phyloP scores from a whole-genome alignment of 2,888 invertebrate species.

The Hedychridium roseum region DNA sequence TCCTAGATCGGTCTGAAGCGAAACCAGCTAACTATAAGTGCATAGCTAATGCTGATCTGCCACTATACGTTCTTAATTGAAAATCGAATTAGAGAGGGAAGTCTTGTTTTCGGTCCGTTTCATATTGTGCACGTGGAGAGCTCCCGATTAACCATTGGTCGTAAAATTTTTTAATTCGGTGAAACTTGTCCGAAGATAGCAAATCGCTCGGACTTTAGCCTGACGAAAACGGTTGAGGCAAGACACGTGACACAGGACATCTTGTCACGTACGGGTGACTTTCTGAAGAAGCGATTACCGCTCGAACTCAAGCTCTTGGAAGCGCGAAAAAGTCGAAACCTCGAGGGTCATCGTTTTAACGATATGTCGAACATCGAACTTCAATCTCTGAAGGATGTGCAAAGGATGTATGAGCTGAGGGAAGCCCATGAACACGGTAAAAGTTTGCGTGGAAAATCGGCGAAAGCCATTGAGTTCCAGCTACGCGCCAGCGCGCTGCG shows the following conservation, averaged over 20 bases:
- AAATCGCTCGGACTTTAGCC: conserved; percentile 71
- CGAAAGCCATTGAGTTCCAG: conserved; percentile 72
- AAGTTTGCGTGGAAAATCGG: conserved; percentile 77
- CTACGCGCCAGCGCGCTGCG: conserved; percentile 61
- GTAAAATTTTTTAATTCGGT: too few species aligned
- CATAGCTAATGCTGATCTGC: too few species aligned
- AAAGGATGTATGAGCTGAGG: conserved; percentile 43
- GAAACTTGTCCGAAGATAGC: conserved; percentile 60
- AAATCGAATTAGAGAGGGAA: too few species aligned
- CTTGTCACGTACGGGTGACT: conserved; percentile 47
- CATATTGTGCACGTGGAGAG: too few species aligned
- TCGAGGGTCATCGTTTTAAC: conserved; percentile 26
- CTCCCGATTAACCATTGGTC: too few species aligned
- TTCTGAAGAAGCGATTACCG: conserved; percentile 6
- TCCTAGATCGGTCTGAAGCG: too few species aligned
- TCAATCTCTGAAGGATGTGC: conserved; percentile 49
- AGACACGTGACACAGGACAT: conserved; percentile 73
- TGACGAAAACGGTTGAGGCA: conserved; percentile 71
- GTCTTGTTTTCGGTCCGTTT: too few species aligned
- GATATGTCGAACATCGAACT: conserved; percentile 46
- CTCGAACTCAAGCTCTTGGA: conserved; percentile 12
- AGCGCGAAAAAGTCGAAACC: conserved; percentile 6
- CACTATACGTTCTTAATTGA: too few species aligned
- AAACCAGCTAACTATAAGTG: too few species aligned
- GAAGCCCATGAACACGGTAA: conserved; percentile 57